Evolutionary conservation across 2,113 vertebrate species (phyloP), one percentile per base, ranked within the genome.

Genomic region (Cyanoderma ruficeps): DNA sequence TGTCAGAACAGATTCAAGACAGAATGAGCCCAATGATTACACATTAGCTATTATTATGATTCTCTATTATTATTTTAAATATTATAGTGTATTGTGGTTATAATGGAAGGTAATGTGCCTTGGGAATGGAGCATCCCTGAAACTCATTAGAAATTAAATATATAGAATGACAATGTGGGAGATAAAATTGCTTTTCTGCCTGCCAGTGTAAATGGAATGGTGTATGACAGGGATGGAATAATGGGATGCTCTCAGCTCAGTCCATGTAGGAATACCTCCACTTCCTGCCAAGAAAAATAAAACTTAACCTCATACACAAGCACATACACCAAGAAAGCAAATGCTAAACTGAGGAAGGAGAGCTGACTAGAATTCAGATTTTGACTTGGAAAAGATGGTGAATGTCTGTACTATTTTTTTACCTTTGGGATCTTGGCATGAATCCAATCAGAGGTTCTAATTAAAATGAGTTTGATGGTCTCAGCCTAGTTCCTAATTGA

Each of bases 91-190:
- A 52, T 80, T 95, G 49, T 89, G 56, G 23, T 60, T 83, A 92
- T 94, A 96, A 91, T 67, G 52, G 78, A 91, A 85, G 55, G 89
- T 83, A 91, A 93, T 83, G 31, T 96, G 75, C 57, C 71, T 95
- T 93, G 80, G 89, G 86, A 95, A 95, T 77, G 70, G 15, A 90
- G 22, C 65, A 79, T 74, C 22, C 59, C 55, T 85, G 94, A 93
- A 96, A 87, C 46, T 96, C 88, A 95, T 95, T 93, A 97, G 87
- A 95, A 95, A 91, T 91, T 86, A 94, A 97, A 92, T 94, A 81
- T 55, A 94, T 83, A 88, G 94, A 92, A 92, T 46, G 24, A 77
- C 71, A 96, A 47, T 69, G 31, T 39, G 46, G 86, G 69, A 87
- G 28, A 69, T 20, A 87, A 96, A 97, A 97, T 95, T 95, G 64